Conservation (phyloP, 2,797 vertebrate species). For the Sandelia bainsii region DNA sequence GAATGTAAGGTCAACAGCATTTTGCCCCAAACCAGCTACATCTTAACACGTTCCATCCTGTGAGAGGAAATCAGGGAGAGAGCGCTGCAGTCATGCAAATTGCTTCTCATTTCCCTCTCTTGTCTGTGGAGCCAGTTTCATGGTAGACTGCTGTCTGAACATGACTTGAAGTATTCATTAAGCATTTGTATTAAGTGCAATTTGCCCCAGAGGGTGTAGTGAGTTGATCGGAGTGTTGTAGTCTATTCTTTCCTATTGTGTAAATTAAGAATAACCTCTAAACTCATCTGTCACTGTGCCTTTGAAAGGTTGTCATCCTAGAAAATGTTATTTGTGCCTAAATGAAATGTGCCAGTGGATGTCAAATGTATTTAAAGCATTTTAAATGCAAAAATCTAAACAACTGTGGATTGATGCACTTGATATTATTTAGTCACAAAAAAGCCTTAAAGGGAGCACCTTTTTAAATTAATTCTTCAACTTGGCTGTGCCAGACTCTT, state of each 20-base stretch:
- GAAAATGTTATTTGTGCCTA: slow-evolving; percentile 50
- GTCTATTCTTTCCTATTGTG: slow-evolving; percentile 51
- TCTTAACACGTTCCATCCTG: slow-evolving; percentile 55
- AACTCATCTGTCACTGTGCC: slow-evolving; percentile 49
- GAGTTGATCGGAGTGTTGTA: slow-evolving; percentile 49
- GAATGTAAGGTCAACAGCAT: slow-evolving; percentile 52
- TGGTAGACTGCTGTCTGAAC: slow-evolving; percentile 55
- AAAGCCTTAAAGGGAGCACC: slow-evolving; percentile 53
- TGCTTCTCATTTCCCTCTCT: slow-evolving; percentile 39
- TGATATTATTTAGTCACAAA: slow-evolving; percentile 39
- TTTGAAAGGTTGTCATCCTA: slow-evolving; percentile 45
- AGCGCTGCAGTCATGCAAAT: slow-evolving; percentile 44
- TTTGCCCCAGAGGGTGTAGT: slow-evolving; percentile 44
- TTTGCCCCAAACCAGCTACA: slow-evolving; percentile 35
- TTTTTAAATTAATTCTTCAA: slow-evolving; percentile 40
- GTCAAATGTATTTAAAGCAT: slow-evolving; percentile 44
- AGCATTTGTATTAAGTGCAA: slow-evolving; percentile 56
- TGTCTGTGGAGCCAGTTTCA: slow-evolving; percentile 50
- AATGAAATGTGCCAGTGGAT: slow-evolving; percentile 56
- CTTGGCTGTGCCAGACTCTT: slow-evolving; percentile 57
- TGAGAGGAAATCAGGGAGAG: slow-evolving; percentile 32
- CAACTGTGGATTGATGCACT: slow-evolving; percentile 43
- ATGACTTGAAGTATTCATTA: slow-evolving; percentile 69
- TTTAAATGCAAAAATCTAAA: slow-evolving; percentile 38
- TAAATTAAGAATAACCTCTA: slow-evolving; percentile 33